Evolutionary conservation across 1,140 invertebrate genomes (phyloP), one percentile per base, ranked within the genome.

Genomic region (Caenorhabditis briggsae): DNA sequence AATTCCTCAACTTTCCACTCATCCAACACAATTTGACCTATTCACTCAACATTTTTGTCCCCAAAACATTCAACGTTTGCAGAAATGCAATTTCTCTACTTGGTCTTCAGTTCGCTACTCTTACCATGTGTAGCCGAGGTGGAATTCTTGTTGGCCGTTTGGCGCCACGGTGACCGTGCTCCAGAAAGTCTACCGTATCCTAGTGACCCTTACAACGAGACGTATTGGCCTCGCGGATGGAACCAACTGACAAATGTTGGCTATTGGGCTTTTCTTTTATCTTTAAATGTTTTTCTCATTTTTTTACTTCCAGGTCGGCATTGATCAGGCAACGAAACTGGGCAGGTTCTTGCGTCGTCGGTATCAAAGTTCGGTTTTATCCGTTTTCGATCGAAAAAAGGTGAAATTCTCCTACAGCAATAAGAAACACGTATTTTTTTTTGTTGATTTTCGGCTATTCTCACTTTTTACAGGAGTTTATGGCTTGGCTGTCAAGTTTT

Each of bases 161-260:
- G 56, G 56, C 58, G 83, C 2, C 83, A 84, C 43, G 83, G 83
- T 65, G 83, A 84, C 50, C 83, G 83, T 20, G 83, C 83, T 16
- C 83, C 83, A 0, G 46, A 64, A 12, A 65, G 20, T n/a, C 59
- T 64, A 64, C 83, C 83, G 33, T 84, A 84, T 65, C 83, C 83
- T n/a, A 84, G 58, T 20, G 83, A 84, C 46, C 83, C 83, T 65
- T 65, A 84, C 61, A 84, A 58, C 16, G 56, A 64, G 43, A 65
- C 55, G 8, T 50, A 33, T 20, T 84, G 83, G 83, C 83, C 56
- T 23, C 55, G 83, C 25, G 83, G 83, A 53, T 84, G 56, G 56
- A 53, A 50, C 48, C 83, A 84, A 65, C 56, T 84, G 56, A 84
- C 83, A 61, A 64, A 58, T 58, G 83, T 84, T 84, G 55, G 83